These are phyloP conservation scores for Ceraclea dissimilis DNA, from an alignment of 2,888 invertebrate species.

Conservation along the genomic window DNA sequence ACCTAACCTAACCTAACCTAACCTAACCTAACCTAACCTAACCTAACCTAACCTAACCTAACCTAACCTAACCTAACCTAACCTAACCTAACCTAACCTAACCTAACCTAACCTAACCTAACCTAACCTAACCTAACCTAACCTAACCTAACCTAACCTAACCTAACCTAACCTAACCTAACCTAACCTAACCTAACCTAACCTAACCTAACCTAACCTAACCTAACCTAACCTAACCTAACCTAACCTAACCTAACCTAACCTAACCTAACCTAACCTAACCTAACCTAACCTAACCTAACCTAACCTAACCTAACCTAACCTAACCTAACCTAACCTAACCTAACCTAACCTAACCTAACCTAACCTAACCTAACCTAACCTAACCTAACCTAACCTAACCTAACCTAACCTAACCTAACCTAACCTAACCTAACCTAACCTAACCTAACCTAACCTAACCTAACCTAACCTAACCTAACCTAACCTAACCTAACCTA, in stretches of 20 bases:
- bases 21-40: conserved; percentile 10
- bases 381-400: conserved; percentile 15
- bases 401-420: conserved; percentile 12
- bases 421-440: background rate
- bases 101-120: conserved; percentile 5
- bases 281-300: background rate
- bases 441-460: conserved; percentile 6
- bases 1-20: background rate
- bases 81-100: conserved; percentile 5
- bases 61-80: conserved; percentile 10
- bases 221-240: conserved; percentile 7
- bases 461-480: conserved; percentile 6
- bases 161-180: conserved; percentile 6
- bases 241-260: conserved; percentile 13
- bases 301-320: conserved; percentile 6
- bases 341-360: conserved; percentile 6
- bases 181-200: conserved; percentile 6
- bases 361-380: conserved; percentile 12
- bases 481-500: conserved; percentile 6
- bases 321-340: conserved; percentile 6
- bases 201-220: conserved; percentile 6
- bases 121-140: conserved; percentile 4
- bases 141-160: background rate
- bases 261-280: conserved; percentile 12
- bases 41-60: conserved; percentile 8